Percentiles rank a stretch among this genome's conserved stretches.
Evolutionary conservation across 2,113 vertebrate species (phyloP).

Genomic region (Tragelaphus strepsiceros): DNA sequence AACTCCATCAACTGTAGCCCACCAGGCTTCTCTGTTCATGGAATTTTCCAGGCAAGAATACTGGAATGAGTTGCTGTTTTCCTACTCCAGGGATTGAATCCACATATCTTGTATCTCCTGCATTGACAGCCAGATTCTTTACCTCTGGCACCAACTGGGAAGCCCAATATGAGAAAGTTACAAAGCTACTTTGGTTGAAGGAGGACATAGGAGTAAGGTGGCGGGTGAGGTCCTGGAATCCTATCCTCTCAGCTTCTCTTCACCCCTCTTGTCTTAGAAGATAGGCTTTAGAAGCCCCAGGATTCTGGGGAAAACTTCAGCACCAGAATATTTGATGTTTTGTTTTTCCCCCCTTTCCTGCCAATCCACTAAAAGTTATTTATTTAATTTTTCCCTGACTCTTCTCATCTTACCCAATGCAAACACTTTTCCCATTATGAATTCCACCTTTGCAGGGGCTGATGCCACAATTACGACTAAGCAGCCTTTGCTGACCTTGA

Average conservation of each 20-base stretch:
- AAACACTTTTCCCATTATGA: background rate
- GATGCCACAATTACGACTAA: too few relatives aligned
- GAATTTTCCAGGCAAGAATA: background rate
- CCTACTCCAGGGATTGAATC: background rate
- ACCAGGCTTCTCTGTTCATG: background rate
- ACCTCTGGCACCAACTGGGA: background rate
- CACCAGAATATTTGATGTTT: background rate
- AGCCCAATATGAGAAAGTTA: background rate
- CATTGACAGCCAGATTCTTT: background rate
- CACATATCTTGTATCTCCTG: background rate
- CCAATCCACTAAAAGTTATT: background rate
- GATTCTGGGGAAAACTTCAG: background rate
- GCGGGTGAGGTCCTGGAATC: background rate
- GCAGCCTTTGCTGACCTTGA: background rate
- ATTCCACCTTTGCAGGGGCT: background rate
- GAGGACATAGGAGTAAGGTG: too few relatives aligned
- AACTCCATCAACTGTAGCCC: background rate
- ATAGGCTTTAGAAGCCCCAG: background rate
- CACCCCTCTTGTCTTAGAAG: background rate
- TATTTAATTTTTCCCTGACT: background rate
- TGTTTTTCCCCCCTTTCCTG: background rate
- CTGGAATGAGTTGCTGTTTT: background rate
- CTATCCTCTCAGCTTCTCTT: background rate
- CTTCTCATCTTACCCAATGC: background rate
- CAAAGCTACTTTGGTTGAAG: background rate